Evolutionary conservation across 2,113 vertebrate species (phyloP).

Genomic region (Cebus imitator): DNA sequence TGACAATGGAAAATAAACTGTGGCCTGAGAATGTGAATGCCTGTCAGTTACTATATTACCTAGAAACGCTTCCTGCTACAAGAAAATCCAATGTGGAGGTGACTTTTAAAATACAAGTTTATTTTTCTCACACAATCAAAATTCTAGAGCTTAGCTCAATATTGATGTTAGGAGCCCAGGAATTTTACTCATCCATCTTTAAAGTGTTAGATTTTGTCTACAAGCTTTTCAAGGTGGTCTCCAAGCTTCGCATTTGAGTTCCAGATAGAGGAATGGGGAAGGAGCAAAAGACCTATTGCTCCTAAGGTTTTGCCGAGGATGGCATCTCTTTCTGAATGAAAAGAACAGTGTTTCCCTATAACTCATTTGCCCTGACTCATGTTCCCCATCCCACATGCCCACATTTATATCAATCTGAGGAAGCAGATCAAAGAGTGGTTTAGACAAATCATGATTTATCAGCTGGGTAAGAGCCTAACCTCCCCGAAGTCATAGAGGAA

Average conservation of each 20-base stretch:
- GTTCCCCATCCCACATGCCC: no score
- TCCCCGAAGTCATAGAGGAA: neutral
- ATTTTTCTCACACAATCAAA: neutral
- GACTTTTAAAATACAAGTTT: neutral
- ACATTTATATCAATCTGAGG: neutral
- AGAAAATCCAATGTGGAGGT: neutral
- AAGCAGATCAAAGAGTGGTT: neutral
- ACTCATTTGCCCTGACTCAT: neutral
- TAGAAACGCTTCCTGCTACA: neutral
- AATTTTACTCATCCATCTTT: neutral
- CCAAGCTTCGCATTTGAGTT: neutral
- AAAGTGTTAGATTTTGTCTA: neutral
- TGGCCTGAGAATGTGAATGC: neutral
- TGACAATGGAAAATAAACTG: neutral
- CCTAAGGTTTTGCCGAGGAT: neutral
- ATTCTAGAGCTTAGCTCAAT: neutral
- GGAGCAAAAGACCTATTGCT: neutral
- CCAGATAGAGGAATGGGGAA: neutral
- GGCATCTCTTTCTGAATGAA: neutral
- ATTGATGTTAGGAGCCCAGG: neutral
- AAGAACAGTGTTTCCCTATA: neutral
- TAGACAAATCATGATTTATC: neutral
- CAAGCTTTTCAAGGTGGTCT: neutral
- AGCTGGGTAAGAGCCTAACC: neutral
- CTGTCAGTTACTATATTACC: neutral